Evolutionary conservation across 2,888 invertebrate genomes (phyloP).

Genomic region (Nyleta sp.): DNA sequence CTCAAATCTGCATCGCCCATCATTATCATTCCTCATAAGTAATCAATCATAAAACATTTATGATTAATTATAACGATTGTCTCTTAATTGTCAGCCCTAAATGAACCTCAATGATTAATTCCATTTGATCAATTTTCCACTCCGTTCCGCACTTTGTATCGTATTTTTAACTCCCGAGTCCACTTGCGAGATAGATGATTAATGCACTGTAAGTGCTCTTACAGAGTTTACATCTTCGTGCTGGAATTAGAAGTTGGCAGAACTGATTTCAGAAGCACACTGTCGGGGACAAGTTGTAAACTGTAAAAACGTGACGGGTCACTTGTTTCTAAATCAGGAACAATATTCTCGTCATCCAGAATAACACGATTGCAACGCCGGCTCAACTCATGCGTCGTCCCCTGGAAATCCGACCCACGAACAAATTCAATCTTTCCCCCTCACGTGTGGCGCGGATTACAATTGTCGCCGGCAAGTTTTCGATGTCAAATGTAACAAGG

Average conservation of each 20-base stretch:
- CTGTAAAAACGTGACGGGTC: conserved; percentile 28
- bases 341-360: conserved; percentile 18
- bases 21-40: no score
- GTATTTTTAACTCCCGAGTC: neutral
- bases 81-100: no score
- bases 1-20: no score
- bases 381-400: neutral
- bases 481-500: neutral
- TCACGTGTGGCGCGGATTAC: neutral
- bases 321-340: conserved; percentile 37
- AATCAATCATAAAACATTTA: no score
- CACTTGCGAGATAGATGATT: neutral
- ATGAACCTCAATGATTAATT: no score
- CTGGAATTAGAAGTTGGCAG: conserved; percentile 29
- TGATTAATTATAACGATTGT: no score
- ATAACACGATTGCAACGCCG: conserved; percentile 10
- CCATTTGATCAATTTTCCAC: no score
- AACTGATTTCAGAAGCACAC: conserved; percentile 11
- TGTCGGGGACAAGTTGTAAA: conserved; percentile 17
- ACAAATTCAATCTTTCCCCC: conserved; percentile 14
- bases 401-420: neutral
- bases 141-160: no score
- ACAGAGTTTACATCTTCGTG: conserved; percentile 12
- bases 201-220: no score
- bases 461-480: neutral